Conservation (phyloP, 1,140 invertebrate genomes). For the Drosophila orosa region DNA sequence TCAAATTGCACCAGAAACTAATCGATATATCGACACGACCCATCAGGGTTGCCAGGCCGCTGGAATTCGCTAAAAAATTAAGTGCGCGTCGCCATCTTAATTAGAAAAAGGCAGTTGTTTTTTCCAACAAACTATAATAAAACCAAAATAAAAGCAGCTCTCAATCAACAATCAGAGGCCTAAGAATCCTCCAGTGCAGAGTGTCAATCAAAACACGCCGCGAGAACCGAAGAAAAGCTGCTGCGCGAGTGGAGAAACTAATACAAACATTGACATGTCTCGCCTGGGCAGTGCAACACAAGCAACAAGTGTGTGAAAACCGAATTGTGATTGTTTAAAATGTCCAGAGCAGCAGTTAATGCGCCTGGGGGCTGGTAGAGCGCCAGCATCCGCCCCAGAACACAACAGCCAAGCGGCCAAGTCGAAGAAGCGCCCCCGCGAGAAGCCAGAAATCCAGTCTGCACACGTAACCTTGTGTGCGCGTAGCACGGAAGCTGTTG, state of each 20-base stretch:
- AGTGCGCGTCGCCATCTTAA: constrained; percentile 73
- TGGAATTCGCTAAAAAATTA: constrained; percentile 61
- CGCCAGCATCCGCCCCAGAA: constrained; percentile 4
- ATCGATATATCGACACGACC: constrained; percentile 8
- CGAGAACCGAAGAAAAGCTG: background rate
- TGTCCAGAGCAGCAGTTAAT: constrained; percentile 20
- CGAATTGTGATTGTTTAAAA: constrained; percentile 40
- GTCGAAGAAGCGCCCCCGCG: background rate
- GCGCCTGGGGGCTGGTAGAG: constrained; percentile 42
- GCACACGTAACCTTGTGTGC: constrained; percentile 84
- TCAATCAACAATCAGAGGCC: constrained; percentile 27
- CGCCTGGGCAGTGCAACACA: constrained; percentile 44
- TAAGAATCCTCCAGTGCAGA: background rate
- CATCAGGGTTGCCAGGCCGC: constrained; percentile 15
- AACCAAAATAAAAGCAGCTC: constrained; percentile 65
- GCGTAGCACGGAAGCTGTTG: constrained; percentile 80
- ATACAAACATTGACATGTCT: constrained; percentile 64
- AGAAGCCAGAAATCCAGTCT: constrained; percentile 32
- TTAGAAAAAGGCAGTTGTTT: constrained; percentile 61
- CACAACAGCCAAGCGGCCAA: background rate
- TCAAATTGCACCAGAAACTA: background rate
- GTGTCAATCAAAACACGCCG: constrained; percentile 3
- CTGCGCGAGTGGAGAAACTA: constrained; percentile 48
- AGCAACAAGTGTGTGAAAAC: constrained; percentile 69
- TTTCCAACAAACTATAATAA: constrained; percentile 60